These are phyloP conservation scores for Sylvicapra grimmia DNA, from an alignment of 2,113 vertebrate species.

Conservation along the genomic window DNA sequence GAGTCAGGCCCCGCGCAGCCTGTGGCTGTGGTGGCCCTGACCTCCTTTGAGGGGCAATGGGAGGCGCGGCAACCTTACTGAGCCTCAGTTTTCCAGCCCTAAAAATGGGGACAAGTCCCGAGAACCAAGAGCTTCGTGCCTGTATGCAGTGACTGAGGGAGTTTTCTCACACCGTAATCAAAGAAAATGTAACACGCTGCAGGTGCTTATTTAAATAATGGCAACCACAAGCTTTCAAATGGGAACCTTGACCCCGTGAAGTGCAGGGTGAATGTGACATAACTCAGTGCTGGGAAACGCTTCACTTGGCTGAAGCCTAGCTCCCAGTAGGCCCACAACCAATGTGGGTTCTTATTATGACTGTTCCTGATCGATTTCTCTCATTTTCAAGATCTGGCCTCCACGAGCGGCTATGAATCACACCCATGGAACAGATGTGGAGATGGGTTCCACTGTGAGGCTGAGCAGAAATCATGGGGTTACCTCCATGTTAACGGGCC, in stretches of 20 bases:
- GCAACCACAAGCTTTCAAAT: not conserved
- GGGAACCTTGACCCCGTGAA: not conserved
- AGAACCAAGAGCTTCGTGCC: not conserved
- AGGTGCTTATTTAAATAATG: not conserved
- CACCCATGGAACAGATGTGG: not conserved
- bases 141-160: not conserved
- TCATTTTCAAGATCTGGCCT: not conserved
- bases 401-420: fast-evolving
- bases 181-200: not conserved
- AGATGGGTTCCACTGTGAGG: not conserved
- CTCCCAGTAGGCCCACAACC: not conserved
- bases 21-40: not conserved
- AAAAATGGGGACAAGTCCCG: slow-evolving; percentile 17
- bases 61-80: not conserved
- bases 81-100: slow-evolving; percentile 53
- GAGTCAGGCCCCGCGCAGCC: not conserved
- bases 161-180: not conserved
- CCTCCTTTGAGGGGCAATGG: not conserved
- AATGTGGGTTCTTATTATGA: not conserved
- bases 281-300: not conserved
- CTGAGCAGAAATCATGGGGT: not conserved
- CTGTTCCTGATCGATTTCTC: not conserved
- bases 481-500: not conserved
- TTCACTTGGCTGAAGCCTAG: not conserved
- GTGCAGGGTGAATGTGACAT: not conserved